Evolutionary conservation across 2,113 vertebrate genomes (phyloP).

Genomic region (Scopus umbretta): DNA sequence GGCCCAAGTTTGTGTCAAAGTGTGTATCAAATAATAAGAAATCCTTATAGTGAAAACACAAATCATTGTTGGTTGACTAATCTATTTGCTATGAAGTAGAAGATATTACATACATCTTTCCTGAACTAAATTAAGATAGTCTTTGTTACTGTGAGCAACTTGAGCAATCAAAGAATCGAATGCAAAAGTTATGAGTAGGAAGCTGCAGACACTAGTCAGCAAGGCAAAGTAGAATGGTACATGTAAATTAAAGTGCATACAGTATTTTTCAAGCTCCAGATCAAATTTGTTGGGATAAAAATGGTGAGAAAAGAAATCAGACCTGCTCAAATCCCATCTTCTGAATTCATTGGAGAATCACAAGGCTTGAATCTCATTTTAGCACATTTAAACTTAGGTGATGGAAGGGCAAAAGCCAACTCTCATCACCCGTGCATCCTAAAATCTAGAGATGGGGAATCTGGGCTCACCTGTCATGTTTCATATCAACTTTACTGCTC

Average conservation of each 20-base stretch:
- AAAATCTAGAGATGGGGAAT: background rate
- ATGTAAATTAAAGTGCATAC: background rate
- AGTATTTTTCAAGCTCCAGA: background rate
- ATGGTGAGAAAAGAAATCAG: background rate
- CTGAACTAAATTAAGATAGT: background rate
- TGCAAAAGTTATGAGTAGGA: background rate
- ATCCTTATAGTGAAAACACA: background rate
- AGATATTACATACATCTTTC: background rate
- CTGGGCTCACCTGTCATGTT: background rate
- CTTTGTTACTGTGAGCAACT: background rate
- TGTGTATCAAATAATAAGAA: background rate
- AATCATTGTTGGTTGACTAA: background rate
- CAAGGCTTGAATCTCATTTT: background rate
- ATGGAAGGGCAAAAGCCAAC: background rate
- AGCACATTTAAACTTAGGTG: background rate
- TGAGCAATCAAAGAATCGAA: background rate
- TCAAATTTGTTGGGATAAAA: background rate
- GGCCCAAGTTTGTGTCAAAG: background rate
- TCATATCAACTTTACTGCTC: background rate
- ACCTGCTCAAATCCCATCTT: background rate
- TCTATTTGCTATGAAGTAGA: background rate
- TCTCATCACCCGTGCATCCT: background rate
- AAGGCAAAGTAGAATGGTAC: slow-evolving; percentile 8
- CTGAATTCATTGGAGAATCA: background rate
- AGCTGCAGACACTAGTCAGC: background rate